A percentile compares a stretch with the other conserved stretches of the same genome.
Evolutionary conservation across 2,113 vertebrate species (phyloP).

Genomic region (Myrmecophaga tridactyla): DNA sequence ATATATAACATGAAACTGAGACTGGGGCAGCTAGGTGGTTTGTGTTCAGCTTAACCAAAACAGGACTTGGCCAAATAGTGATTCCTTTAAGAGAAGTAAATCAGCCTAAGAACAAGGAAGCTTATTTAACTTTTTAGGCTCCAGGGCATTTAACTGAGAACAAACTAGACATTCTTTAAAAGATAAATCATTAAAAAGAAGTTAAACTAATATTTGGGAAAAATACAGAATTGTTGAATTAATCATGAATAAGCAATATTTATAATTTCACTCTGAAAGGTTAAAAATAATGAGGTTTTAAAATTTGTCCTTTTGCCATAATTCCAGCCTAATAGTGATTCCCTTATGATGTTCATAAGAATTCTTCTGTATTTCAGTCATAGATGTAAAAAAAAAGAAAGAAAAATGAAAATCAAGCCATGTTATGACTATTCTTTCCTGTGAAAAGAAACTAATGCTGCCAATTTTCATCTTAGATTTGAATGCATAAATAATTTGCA

Average conservation of each 20-base stretch:
- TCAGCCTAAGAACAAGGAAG: background rate
- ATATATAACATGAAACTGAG: background rate
- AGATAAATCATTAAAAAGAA: constrained; percentile 1
- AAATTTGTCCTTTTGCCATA: background rate
- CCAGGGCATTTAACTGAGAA: background rate
- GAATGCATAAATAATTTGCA: background rate
- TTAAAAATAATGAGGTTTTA: background rate
- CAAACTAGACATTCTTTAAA: background rate
- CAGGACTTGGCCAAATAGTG: background rate
- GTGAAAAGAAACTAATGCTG: background rate
- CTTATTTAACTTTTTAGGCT: background rate
- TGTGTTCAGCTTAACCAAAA: background rate
- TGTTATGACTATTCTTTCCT: background rate
- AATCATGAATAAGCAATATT: constrained; percentile 1
- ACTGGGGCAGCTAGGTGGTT: background rate
- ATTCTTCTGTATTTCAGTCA: background rate
- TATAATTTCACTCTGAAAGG: constrained; percentile 25
- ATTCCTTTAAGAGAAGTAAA: background rate
- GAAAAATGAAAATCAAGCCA: background rate
- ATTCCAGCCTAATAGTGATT: background rate
- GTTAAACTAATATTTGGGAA: background rate
- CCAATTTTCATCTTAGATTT: constrained; percentile 24
- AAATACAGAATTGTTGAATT: constrained; percentile 37
- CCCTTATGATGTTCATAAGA: background rate
- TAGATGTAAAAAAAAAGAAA: background rate